A percentile compares a stretch with the other conserved stretches of the same genome.
phyloP scores from a whole-genome alignment of 2,888 invertebrate genomes.

The Caradrina kadenii region DNA sequence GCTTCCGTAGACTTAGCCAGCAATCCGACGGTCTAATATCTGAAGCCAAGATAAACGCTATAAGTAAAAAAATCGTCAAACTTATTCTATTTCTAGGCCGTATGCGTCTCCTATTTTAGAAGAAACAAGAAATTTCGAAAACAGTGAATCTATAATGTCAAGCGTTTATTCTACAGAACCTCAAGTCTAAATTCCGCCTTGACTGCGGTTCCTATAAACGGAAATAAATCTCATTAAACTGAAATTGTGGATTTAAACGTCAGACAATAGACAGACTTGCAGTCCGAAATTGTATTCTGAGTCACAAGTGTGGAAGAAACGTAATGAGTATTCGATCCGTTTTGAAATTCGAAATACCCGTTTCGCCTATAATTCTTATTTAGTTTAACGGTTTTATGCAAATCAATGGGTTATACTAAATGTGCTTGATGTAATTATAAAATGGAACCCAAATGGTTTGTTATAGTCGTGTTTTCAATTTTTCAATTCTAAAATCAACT shows the following conservation, averaged over 20 bases:
- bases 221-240: neutral
- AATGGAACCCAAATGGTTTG: neutral
- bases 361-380: no score
- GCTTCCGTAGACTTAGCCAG: slow-evolving; percentile 4
- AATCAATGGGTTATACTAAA: no score
- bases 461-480: neutral
- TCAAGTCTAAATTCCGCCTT: neutral
- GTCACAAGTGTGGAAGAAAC: no score
- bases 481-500: neutral
- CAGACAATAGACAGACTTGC: neutral
- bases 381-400: no score
- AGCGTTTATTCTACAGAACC: neutral
- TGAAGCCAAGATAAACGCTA: neutral
- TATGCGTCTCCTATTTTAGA: neutral
- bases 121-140: neutral
- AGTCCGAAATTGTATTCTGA: slow-evolving; percentile 6
- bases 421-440: no score
- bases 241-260: neutral
- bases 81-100: neutral
- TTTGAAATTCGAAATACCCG: no score
- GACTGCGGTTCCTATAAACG: neutral
- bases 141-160: neutral
- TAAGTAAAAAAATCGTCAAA: neutral
- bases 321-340: no score
- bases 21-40: neutral